phyloP scores from a whole-genome alignment of 1,140 invertebrate species.

The Lordiphosa collinella region DNA sequence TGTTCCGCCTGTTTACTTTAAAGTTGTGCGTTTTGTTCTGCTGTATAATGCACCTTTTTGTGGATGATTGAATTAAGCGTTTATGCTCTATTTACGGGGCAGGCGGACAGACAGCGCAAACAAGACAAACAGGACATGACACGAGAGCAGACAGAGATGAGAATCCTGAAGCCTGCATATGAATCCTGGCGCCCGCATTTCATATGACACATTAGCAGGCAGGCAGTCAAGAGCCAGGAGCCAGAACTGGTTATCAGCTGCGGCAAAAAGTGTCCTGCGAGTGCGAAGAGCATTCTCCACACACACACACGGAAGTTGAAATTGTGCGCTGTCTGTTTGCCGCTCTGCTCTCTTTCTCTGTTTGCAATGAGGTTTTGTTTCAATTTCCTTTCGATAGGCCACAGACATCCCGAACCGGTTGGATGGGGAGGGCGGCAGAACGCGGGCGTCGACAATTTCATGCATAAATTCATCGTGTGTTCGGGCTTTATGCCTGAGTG shows the following conservation, averaged over 20 bases:
- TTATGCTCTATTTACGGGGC: slow-evolving; percentile 53
- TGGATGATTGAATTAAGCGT: slow-evolving; percentile 70
- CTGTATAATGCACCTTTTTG: slow-evolving; percentile 45
- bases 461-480: slow-evolving; percentile 71
- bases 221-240: background rate
- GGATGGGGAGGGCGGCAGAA: slow-evolving; percentile 18
- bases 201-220: slow-evolving; percentile 44
- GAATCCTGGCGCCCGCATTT: slow-evolving; percentile 57
- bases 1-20: background rate
- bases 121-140: slow-evolving; percentile 32
- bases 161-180: slow-evolving; percentile 2
- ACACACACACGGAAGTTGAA: slow-evolving; percentile 46
- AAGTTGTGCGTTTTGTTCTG: slow-evolving; percentile 15
- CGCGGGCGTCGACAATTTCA: slow-evolving; percentile 76
- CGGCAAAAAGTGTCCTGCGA: slow-evolving; percentile 58
- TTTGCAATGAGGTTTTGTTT: slow-evolving; percentile 77
- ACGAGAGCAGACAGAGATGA: slow-evolving; percentile 17
- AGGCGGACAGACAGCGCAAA: slow-evolving; percentile 12
- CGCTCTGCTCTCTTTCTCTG: slow-evolving; percentile 21
- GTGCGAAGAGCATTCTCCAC: slow-evolving; percentile 33
- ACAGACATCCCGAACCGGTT: slow-evolving; percentile 56
- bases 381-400: slow-evolving; percentile 77
- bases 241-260: slow-evolving; percentile 51
- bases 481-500: slow-evolving; percentile 62
- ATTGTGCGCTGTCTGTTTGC: slow-evolving; percentile 62